These are phyloP conservation scores for Eristalis tenax DNA, from an alignment of 2,888 invertebrate genomes.

Conservation along the genomic window DNA sequence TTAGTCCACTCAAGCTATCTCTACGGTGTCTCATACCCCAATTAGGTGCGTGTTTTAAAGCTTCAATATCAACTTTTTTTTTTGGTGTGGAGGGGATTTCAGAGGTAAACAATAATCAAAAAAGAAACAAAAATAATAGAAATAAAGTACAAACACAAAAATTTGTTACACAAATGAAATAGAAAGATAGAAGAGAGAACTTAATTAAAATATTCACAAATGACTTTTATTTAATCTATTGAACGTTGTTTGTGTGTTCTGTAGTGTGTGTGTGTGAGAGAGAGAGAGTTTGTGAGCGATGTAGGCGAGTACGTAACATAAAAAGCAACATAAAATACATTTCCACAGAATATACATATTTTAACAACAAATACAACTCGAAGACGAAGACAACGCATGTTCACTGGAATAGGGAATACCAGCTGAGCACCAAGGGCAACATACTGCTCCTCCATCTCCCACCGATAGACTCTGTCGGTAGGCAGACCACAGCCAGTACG, in stretches of 20 bases:
- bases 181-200: conserved; percentile 41
- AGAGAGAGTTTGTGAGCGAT: conserved; percentile 14
- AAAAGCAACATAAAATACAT: conserved; percentile 28
- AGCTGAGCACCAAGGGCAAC: no score
- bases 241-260: neutral
- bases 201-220: conserved; percentile 33
- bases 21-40: conserved; percentile 83
- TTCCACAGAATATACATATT: neutral
- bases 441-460: no score
- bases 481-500: no score
- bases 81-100: conserved; percentile 45
- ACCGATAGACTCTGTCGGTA: no score
- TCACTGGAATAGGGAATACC: no score
- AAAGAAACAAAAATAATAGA: conserved; percentile 71
- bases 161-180: conserved; percentile 62
- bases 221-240: conserved; percentile 9
- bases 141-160: conserved; percentile 51
- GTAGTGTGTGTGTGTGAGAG: conserved; percentile 7
- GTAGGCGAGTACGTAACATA: conserved; percentile 31
- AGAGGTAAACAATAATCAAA: conserved; percentile 76
- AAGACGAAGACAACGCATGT: no score
- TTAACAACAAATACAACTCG: neutral
- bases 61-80: conserved; percentile 83
- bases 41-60: conserved; percentile 83
- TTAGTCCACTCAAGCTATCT: conserved; percentile 82